phyloP scores from a whole-genome alignment of 2,888 invertebrate species.

The Caenorhabditis sp. region DNA sequence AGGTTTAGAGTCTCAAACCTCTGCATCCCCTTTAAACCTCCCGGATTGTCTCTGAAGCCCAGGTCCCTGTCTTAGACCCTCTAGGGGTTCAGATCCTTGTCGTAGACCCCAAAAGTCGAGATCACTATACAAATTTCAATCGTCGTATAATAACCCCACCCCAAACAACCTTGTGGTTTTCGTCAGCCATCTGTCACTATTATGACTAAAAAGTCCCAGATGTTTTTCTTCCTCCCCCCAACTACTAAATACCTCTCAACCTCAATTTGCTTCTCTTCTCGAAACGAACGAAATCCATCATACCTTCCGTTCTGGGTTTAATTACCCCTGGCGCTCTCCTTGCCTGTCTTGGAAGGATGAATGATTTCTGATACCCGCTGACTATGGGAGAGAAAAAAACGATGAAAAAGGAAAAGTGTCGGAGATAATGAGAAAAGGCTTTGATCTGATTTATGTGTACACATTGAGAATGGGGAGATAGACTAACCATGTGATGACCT shows the following conservation, averaged over 20 bases:
- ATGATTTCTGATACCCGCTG: conserved; percentile 1
- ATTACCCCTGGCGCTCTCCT: conserved; percentile 14
- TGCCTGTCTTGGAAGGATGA: conserved; percentile 24
- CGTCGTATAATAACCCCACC: too few relatives aligned
- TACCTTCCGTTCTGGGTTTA: not conserved
- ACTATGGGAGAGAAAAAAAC: not conserved
- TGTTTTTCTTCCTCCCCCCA: not conserved
- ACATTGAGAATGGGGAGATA: too few relatives aligned
- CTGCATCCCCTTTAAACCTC: too few relatives aligned
- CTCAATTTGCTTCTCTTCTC: not conserved
- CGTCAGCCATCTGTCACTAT: conserved; percentile 6
- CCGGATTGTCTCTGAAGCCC: too few relatives aligned
- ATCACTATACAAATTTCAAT: too few relatives aligned
- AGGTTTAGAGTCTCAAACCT: too few relatives aligned
- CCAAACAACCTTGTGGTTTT: conserved; percentile 1
- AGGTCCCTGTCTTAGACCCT: too few relatives aligned
- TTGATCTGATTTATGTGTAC: conserved; percentile 26
- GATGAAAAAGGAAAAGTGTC: conserved; percentile 28
- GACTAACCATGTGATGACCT: conserved; percentile 9
- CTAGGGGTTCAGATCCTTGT: too few relatives aligned
- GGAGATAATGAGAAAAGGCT: conserved; percentile 38
- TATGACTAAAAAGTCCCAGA: conserved; percentile 2
- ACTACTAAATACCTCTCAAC: not conserved
- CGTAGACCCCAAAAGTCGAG: too few relatives aligned
- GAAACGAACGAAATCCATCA: conserved; percentile 23